Percentiles rank a stretch among this genome's conserved stretches.
Evolutionary conservation across 2,888 invertebrate species (phyloP).

Genomic region (Ormyrus labotus): DNA sequence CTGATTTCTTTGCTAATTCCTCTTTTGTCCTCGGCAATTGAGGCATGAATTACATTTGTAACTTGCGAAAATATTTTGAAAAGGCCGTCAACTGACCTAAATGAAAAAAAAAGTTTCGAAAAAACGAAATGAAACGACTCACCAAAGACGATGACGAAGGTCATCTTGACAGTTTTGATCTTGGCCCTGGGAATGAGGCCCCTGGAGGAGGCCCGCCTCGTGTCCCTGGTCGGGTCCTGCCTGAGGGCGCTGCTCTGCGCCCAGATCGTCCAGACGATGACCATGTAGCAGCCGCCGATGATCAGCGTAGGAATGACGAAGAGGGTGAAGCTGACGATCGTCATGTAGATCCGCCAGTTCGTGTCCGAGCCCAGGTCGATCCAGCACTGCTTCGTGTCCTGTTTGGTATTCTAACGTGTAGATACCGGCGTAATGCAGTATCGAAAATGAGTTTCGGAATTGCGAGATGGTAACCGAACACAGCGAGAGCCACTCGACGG

Average conservation of each 20-base stretch:
- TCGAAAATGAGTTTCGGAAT: too few species aligned
- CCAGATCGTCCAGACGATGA: slow-evolving; percentile 96
- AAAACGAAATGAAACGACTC: slow-evolving; percentile 71
- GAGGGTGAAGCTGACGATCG: slow-evolving; percentile 86
- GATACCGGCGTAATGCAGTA: too few species aligned
- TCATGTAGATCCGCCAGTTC: slow-evolving; percentile 92
- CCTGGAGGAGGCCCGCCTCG: slow-evolving; percentile 89
- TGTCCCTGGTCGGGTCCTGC: slow-evolving; percentile 77
- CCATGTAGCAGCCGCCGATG: slow-evolving; percentile 92
- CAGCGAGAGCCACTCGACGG: too few species aligned
- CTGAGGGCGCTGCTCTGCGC: slow-evolving; percentile 75
- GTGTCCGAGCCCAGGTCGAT: slow-evolving; percentile 86
- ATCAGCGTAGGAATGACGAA: slow-evolving; percentile 92
- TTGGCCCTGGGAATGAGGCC: slow-evolving; percentile 96
- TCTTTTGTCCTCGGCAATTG: too few species aligned
- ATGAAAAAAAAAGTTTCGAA: too few species aligned
- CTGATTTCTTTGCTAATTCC: not conserved
- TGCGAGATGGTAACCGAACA: too few species aligned
- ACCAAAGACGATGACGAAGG: slow-evolving; percentile 96
- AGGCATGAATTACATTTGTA: too few species aligned
- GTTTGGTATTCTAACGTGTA: not conserved
- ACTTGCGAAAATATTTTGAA: too few species aligned
- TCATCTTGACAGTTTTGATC: slow-evolving; percentile 98
- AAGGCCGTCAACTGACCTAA: too few species aligned
- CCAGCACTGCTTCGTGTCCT: slow-evolving; percentile 86